Base-by-base conservation (phyloP, 2,797 vertebrate genomes). In the Steatocranus sp. region DNA sequence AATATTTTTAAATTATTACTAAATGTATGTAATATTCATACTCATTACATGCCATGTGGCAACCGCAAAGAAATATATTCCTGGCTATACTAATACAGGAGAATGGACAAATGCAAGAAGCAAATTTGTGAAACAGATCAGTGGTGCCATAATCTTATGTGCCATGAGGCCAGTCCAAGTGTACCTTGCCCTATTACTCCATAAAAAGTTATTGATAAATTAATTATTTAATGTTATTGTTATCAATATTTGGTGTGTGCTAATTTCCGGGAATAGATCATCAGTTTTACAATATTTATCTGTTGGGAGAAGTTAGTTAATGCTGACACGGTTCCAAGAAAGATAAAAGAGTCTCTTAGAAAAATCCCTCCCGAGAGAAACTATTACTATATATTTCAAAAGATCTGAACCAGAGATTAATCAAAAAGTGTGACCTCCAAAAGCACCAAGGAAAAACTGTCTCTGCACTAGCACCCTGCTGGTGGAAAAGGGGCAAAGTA, bases 11-110 rank as follows among this genome's bases (percentile, higher is more conserved):
- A 78, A 78, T 32, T 4, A 58, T 38, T 6, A 38, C 66, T 11
- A 68, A 68, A 43, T 68, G 6, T 70, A 18, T 1, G 0, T 25
- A 70, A 70, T 46, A 27, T 70, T 66, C 61, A 15, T 41, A 41
- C n/a, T 66, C n/a, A 23, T 66, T 66, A 66, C n/a, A 17, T 6
- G 23, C 14, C 8, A 17, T 41, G 12, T 70, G 15, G 66, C 56
- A 61, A 34, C 58, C 36, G 58, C 58, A 63, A 38, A 10, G 0
- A 63, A 63, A 63, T 36, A 63, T 63, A 63, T 63, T 63, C 32
- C 58, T 63, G 58, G 4, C n/a, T 63, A 0, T 38, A 66, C 0
- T 46, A 46, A 23, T 18, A 0, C 23, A 18, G 38, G 0, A 46
- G 23, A 70, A 46, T 30, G 9, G 66, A 17, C 38, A 70, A 70